Conservation (phyloP, 2,888 invertebrate genomes). For the Nudaria mundana region DNA sequence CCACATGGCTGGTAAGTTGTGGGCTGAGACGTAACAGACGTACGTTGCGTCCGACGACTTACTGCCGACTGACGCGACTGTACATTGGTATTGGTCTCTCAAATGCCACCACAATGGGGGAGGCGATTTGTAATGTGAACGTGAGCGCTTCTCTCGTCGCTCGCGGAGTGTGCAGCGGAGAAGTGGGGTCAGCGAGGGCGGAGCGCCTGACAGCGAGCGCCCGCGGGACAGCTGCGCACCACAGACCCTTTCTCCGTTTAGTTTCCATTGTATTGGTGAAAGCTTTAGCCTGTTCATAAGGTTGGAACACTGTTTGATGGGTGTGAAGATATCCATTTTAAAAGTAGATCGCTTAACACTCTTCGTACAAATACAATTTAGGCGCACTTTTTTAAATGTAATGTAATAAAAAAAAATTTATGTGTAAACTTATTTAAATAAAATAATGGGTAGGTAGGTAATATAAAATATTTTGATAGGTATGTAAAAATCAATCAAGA, state of each 20-base stretch:
- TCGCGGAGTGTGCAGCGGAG: constrained; percentile 44
- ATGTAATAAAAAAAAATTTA: too few species aligned
- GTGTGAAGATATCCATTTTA: constrained; percentile 7
- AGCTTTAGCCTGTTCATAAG: constrained; percentile 48
- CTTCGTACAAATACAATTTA: too few species aligned
- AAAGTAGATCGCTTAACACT: not conserved
- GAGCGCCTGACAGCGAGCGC: constrained; percentile 59
- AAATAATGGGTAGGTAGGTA: too few species aligned
- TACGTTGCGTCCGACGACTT: constrained; percentile 60
- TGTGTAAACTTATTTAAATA: too few species aligned
- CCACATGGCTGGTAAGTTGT: constrained; percentile 72
- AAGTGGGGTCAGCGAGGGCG: constrained; percentile 69
- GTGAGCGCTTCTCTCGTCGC: constrained; percentile 42
- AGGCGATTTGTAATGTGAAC: constrained; percentile 41
- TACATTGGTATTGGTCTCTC: constrained; percentile 25
- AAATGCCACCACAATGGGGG: constrained; percentile 35
- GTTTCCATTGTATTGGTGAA: constrained; percentile 63
- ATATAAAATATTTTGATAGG: not conserved
- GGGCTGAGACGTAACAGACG: constrained; percentile 56
- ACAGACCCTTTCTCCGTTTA: constrained; percentile 69
- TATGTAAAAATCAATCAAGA: too few species aligned
- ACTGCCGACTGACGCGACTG: constrained; percentile 64
- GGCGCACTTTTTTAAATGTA: too few species aligned
- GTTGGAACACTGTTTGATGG: constrained; percentile 27
- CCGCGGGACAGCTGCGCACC: constrained; percentile 76